phyloP scores from a whole-genome alignment of 1,140 invertebrate species.

The Drosophila mauritiana region DNA sequence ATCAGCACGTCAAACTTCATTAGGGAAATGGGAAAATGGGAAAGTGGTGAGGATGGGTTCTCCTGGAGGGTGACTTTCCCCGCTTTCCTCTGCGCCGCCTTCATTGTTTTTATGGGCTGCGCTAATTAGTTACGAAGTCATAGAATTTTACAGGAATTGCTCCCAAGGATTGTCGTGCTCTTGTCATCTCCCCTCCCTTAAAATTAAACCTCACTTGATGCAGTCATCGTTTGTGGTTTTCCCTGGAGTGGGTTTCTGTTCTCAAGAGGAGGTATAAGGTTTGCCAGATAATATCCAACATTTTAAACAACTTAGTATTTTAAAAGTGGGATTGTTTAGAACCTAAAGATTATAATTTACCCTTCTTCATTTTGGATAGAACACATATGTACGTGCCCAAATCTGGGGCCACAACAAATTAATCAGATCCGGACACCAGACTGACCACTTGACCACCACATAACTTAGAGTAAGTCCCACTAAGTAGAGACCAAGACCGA shows the following conservation, averaged over 20 bases:
- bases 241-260: slow-evolving; percentile 6
- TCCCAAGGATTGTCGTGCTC: slow-evolving; percentile 62
- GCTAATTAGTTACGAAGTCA: slow-evolving; percentile 84
- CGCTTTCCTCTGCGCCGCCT: slow-evolving; percentile 41
- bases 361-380: neutral
- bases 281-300: neutral
- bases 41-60: slow-evolving; percentile 38
- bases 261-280: neutral
- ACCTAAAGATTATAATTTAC: too few relatives aligned
- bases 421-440: slow-evolving; percentile 28
- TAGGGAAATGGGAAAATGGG: slow-evolving; percentile 39
- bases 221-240: slow-evolving; percentile 55
- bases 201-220: slow-evolving; percentile 25
- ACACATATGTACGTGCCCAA: slow-evolving; percentile 5
- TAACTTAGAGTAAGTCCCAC: slow-evolving; percentile 1
- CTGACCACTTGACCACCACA: slow-evolving; percentile 36
- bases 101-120: slow-evolving; percentile 83
- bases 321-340: neutral
- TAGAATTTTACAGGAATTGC: slow-evolving; percentile 82
- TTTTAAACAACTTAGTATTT: neutral
- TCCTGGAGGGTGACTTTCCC: slow-evolving; percentile 37
- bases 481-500: slow-evolving; percentile 23
- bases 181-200: slow-evolving; percentile 37
- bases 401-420: slow-evolving; percentile 29
- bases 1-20: slow-evolving; percentile 78